These are phyloP conservation scores for Electrophaes corylata DNA, from an alignment of 2,888 invertebrate species.

Conservation along the genomic window DNA sequence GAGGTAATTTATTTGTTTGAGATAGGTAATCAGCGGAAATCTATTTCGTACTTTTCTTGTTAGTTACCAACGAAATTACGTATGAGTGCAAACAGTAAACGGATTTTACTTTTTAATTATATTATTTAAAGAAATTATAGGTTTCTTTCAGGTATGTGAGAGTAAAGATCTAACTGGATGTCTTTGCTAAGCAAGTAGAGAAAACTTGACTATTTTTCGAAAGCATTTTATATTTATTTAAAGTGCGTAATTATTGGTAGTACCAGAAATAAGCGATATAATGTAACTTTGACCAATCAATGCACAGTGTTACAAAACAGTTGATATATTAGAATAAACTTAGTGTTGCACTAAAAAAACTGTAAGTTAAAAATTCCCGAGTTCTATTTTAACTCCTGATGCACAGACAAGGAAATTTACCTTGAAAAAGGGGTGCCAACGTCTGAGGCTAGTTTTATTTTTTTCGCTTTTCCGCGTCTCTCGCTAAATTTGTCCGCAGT, in stretches of 20 bases:
- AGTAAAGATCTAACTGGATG: no score
- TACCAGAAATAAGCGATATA: no score
- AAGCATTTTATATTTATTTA: no score
- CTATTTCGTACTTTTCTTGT: conserved; percentile 26
- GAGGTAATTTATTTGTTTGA: conserved; percentile 32
- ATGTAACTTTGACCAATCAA: no score
- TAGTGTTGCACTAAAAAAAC: conserved; percentile 8
- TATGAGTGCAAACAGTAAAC: not conserved
- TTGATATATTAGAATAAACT: conserved; percentile 1
- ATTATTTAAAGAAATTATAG: no score
- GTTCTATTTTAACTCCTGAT: conserved; percentile 53
- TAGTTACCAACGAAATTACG: not conserved
- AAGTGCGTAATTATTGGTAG: no score
- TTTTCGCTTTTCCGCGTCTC: conserved; percentile 57
- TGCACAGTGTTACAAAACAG: not conserved
- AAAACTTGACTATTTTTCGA: no score
- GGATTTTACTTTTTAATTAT: not conserved
- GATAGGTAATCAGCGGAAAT: conserved; percentile 35
- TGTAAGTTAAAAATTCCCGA: conserved; percentile 31
- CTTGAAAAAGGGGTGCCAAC: conserved; percentile 60
- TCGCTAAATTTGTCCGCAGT: conserved; percentile 71
- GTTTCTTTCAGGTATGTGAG: no score
- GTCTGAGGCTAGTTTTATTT: conserved; percentile 52
- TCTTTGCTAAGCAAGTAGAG: no score
- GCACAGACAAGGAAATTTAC: conserved; percentile 51